These are phyloP conservation scores for Stomatorhinus ivindoensis DNA, from an alignment of 2,113 vertebrate genomes.

Conservation along the genomic window DNA sequence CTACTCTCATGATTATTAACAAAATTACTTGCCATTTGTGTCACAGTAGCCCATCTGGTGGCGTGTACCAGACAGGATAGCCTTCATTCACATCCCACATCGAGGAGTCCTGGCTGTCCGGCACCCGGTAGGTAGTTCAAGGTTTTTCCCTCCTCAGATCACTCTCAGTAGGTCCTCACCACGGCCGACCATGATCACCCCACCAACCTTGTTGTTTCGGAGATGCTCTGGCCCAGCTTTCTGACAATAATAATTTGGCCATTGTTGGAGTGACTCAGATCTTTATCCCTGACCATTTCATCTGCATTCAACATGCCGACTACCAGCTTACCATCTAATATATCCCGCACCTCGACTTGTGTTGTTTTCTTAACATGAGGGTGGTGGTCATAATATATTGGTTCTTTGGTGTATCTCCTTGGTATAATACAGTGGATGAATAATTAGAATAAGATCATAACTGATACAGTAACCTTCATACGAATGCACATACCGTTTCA, in stretches of 20 bases:
- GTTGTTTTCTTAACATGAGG: neutral
- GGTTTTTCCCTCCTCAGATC: neutral
- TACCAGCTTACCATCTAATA: neutral
- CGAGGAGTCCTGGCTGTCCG: neutral
- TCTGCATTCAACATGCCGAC: neutral
- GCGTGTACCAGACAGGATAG: neutral
- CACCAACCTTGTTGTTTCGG: neutral
- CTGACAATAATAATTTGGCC: neutral
- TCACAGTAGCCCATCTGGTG: neutral
- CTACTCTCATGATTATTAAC: neutral
- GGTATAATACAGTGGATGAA: neutral
- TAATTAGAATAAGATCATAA: neutral
- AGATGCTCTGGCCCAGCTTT: neutral
- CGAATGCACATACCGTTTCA: neutral
- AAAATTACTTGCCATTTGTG: neutral
- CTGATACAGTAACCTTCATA: neutral
- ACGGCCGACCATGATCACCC: neutral
- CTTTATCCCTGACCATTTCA: neutral
- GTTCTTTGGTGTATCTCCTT: neutral
- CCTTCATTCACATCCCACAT: neutral
- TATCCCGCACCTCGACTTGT: neutral
- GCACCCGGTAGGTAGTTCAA: neutral
- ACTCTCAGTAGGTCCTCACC: neutral
- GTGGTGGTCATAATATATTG: neutral
- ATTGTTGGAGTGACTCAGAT: neutral